Conservation (phyloP, 2,888 invertebrate species). For the Morinoia aosen region DNA sequence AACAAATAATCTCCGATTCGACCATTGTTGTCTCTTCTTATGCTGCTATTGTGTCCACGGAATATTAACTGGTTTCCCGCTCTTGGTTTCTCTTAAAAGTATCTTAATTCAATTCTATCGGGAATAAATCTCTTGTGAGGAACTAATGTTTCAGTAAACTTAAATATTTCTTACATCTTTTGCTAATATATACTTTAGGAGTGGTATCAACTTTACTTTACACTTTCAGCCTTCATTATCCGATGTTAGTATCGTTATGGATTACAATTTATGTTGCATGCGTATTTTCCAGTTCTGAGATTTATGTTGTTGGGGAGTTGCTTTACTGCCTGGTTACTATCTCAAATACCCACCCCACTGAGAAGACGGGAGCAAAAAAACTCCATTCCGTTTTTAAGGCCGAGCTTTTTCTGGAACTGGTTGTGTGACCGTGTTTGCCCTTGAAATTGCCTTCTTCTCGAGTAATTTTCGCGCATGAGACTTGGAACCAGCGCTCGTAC, state of each 20-base stretch:
- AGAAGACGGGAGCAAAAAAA: not conserved
- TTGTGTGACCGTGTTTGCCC: constrained; percentile 26
- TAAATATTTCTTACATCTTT: not conserved
- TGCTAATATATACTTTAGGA: not conserved
- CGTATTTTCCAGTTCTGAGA: not conserved
- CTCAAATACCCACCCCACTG: not conserved
- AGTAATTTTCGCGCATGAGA: not conserved
- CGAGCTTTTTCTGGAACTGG: constrained; percentile 12
- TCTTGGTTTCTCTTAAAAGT: too few relatives aligned
- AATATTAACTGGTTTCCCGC: too few relatives aligned
- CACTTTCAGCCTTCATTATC: not conserved
- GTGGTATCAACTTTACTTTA: not conserved
- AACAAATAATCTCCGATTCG: too few relatives aligned
- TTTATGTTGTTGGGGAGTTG: not conserved
- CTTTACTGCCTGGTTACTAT: not conserved
- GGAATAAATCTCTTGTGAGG: too few relatives aligned
- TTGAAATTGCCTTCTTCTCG: not conserved
- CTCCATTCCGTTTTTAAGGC: not conserved
- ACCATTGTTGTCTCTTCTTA: too few relatives aligned
- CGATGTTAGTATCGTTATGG: not conserved
- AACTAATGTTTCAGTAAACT: not conserved
- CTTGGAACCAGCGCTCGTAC: constrained; percentile 1
- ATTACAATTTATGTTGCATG: not conserved
- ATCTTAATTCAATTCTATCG: too few relatives aligned
- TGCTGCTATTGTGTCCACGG: too few relatives aligned